Base-by-base conservation (phyloP, 2,888 invertebrate genomes). In the Therioaphis trifolii region DNA sequence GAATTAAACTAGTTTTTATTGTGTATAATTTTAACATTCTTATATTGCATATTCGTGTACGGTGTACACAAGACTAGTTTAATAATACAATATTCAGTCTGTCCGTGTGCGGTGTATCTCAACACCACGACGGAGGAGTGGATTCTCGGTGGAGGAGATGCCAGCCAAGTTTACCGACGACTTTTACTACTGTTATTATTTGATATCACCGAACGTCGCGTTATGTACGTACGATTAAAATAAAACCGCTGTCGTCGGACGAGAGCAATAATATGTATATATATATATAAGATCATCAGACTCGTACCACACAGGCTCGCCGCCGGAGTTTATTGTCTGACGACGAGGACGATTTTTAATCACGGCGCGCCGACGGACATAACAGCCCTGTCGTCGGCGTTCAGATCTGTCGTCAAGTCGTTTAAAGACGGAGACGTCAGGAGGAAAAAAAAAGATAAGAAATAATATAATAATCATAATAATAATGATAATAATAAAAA, bases 161-260 rank as follows among this genome's bases (percentile, higher is more conserved):
- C 75, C 75, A 75, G 75, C 75, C 75, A 75, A 75, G 75, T 75
- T 43, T 75, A 72, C 55, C 75, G 75, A 58, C 58, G 40, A 72
- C 52, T 58, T 18, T 58, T 27, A 52, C 75, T 24, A 15, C 29
- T 43, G 15, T 68, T 40, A 68, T 43, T 40, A 35, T 35, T 40
- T 43, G 35, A 68, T 40, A 40, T 68, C 24, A 4, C 43, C 40
- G 40, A 11, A 18, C 7, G n/a, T 72, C 29, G n/a, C 43, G 58
- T 71, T 35, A 46, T 58, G 27, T 18, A 29, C 21, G 35, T 52
- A 49, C 66, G 66, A 77, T 82, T 63, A 82, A 82, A 74, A 82
- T 80, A 82, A 74, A 74, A 82, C 58, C 63, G 58, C 72, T 82
- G 72, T 82, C 72, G 72, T 74, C 82, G 35, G 46, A 58, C 43